These are phyloP conservation scores for Plectus sambesii DNA, from an alignment of 1,140 invertebrate genomes.

Conservation along the genomic window DNA sequence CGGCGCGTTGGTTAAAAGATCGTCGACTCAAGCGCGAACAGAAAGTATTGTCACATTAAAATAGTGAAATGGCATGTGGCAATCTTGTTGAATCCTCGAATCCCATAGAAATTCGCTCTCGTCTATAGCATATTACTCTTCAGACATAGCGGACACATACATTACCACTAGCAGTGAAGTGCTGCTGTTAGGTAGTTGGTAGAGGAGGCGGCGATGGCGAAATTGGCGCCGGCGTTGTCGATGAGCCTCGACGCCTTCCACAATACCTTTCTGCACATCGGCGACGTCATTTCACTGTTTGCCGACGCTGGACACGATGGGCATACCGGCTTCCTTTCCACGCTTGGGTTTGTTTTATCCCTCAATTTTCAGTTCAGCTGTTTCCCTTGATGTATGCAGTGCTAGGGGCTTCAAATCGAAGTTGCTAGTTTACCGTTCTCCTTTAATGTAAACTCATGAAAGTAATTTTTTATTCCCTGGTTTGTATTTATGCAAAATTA, in stretches of 20 bases:
- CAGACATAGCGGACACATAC: too few species aligned
- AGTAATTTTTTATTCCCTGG: background rate
- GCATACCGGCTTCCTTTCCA: conserved; percentile 41
- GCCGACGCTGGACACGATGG: conserved; percentile 29
- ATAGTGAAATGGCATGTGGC: too few species aligned
- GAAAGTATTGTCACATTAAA: too few species aligned
- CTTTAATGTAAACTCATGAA: background rate
- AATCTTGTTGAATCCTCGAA: too few species aligned
- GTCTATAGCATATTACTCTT: too few species aligned
- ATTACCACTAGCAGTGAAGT: too few species aligned
- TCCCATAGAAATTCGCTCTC: too few species aligned
- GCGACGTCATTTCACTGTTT: conserved; percentile 42
- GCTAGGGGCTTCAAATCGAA: conserved; percentile 11
- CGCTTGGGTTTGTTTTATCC: conserved; percentile 29
- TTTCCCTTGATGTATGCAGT: conserved; percentile 1
- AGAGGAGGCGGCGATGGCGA: too few species aligned
- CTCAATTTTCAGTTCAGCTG: conserved; percentile 1
- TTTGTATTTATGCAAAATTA: background rate
- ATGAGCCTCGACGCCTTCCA: conserved; percentile 33
- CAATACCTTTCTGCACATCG: conserved; percentile 35
- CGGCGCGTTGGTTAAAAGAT: too few species aligned
- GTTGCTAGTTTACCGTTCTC: too few species aligned
- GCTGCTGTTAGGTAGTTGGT: too few species aligned
- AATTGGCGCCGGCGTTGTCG: conserved; percentile 20
- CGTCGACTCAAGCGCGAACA: too few species aligned